Base-by-base conservation (phyloP, 2,888 invertebrate genomes). In the Zootermopsis nevadensis region DNA sequence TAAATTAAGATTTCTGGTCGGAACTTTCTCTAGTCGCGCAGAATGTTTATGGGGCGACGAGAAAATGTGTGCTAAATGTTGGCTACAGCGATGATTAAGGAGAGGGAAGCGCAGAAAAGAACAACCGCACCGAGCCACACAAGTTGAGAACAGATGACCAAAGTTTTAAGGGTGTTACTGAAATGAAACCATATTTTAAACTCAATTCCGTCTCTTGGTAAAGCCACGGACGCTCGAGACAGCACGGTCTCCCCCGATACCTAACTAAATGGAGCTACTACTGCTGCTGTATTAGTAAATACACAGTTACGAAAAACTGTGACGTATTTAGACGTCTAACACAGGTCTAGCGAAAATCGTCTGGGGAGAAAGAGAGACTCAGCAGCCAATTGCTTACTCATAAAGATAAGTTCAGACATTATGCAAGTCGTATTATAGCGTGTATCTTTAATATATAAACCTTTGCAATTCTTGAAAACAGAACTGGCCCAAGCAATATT, bases 1-100 rank as follows among this genome's bases (percentile, higher is more conserved):
- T 84, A 84, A 84, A 84, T 84, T 83, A 84, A 83, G 84, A 84
- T 84, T 84, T 83, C 84, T 84, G 77, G 55, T 66, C 42, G 76
- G 53, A 84, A 84, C 77, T 84, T 84, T 84, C 66, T 79, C 79
- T 33, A 79, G 66, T 66, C 60, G 79, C 27, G 74, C 77, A 66
- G 82, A 82, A 80, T 82, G 82, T 84, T 84, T 82, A 77, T 82
- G 80, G 60, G 69, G 80, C 33, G 53, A 67, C 35, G 83, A 80
- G 80, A 83, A 79, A 83, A 83, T 82, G 82, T 83, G 83, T 77
- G 83, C 38, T 53, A 83, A 80, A 69, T 83, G 48, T 74, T n/a
- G 76, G 82, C 74, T 55, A 82, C 19, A 60, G 83, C 55, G 83
- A 80, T 72, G 83, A 83, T 82, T 77, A 81, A 81, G 76, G 81